Percentiles rank a stretch among this genome's conserved stretches.
These are phyloP conservation scores for Elephas maximus DNA, from an alignment of 2,113 vertebrate species.

Conservation along the genomic window DNA sequence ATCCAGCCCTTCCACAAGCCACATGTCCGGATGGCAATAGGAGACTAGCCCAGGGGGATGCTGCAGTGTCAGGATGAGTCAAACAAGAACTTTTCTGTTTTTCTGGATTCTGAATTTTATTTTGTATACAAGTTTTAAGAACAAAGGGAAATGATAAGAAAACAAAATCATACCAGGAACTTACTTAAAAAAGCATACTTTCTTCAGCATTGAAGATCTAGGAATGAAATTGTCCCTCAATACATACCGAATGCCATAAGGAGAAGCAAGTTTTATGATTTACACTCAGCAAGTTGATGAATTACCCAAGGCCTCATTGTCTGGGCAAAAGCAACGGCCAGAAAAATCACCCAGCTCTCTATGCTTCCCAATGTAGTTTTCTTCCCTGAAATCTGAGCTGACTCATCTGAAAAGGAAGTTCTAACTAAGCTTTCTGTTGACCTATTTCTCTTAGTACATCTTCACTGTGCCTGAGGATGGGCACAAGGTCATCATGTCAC, in stretches of 20 bases:
- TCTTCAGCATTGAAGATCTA: conserved; percentile 36
- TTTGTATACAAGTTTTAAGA: background rate
- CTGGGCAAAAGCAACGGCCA: background rate
- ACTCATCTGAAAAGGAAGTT: background rate
- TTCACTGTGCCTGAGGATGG: conserved; percentile 93
- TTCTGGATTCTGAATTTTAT: conserved; percentile 49
- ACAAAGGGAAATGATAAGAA: background rate
- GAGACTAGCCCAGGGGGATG: background rate
- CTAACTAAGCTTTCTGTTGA: conserved; percentile 49
- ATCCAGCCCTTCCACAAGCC: background rate
- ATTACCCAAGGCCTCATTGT: background rate
- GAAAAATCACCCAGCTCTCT: background rate
- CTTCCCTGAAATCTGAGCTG: background rate
- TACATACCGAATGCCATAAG: background rate
- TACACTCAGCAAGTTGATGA: background rate
- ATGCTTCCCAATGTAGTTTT: background rate
- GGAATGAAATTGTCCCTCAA: background rate
- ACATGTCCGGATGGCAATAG: background rate
- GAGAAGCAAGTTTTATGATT: background rate
- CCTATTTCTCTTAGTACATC: conserved; percentile 89
- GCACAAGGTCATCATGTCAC: conserved; percentile 93
- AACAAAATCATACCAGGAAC: background rate
- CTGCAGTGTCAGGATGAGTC: background rate
- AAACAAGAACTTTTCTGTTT: conserved; percentile 41
- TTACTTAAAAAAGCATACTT: conserved; percentile 28